A percentile compares a stretch with the other conserved stretches of the same genome.
phyloP scores from a whole-genome alignment of 2,888 invertebrate species.

The Mayetiola destructor region DNA sequence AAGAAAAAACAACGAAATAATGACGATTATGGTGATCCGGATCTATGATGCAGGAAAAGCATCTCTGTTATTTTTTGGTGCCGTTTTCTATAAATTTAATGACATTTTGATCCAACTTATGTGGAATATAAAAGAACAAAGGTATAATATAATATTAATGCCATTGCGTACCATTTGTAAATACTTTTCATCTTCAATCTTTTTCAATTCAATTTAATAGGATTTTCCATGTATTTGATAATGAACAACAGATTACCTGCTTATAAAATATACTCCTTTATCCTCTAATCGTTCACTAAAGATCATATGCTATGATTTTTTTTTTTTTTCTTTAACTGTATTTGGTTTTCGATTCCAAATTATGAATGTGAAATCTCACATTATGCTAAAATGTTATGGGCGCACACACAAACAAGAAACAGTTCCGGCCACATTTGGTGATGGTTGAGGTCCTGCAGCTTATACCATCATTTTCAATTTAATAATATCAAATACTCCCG shows the following conservation, averaged over 20 bases:
- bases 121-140: not conserved
- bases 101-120: not conserved
- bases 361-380: too few relatives aligned
- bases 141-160: not conserved
- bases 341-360: not conserved
- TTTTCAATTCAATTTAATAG: conserved; percentile 4
- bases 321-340: not conserved
- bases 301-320: conserved; percentile 1
- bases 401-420: too few relatives aligned
- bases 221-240: conserved; percentile 7
- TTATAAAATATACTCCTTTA: not conserved
- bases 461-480: too few relatives aligned
- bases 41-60: too few relatives aligned
- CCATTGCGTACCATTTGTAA: not conserved
- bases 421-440: too few relatives aligned
- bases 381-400: too few relatives aligned
- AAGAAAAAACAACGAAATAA: not conserved
- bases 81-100: not conserved
- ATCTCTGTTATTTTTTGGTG: too few relatives aligned
- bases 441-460: too few relatives aligned
- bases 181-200: not conserved
- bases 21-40: not conserved
- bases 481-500: too few relatives aligned
- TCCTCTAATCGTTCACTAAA: not conserved
- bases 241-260: conserved; percentile 7